Evolutionary conservation across 2,797 vertebrate genomes (phyloP).

Genomic region (Vespertilio murinus): DNA sequence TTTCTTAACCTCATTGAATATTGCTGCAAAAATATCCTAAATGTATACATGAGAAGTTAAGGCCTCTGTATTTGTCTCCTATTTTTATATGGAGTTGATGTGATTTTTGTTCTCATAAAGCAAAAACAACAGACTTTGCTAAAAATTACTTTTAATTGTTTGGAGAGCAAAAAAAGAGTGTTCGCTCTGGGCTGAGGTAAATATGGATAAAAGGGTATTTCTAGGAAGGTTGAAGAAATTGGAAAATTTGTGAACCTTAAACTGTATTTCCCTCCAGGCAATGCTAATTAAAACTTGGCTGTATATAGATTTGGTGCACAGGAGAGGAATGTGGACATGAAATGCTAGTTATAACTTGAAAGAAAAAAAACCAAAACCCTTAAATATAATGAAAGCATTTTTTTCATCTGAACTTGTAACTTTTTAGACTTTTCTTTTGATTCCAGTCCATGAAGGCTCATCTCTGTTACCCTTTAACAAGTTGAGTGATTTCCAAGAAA

Average conservation of each 20-base stretch:
- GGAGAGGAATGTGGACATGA: not conserved
- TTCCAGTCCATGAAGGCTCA: not conserved
- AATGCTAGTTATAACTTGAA: not conserved
- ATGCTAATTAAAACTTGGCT: not conserved
- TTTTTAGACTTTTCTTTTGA: not conserved
- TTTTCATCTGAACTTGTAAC: not conserved
- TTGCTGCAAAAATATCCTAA: not conserved
- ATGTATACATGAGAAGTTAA: not conserved
- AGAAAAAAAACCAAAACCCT: not conserved
- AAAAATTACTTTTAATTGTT: not conserved
- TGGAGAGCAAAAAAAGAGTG: not conserved
- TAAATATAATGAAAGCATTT: not conserved
- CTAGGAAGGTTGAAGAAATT: not conserved
- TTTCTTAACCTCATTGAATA: not conserved
- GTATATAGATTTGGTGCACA: not conserved
- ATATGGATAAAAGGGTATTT: not conserved
- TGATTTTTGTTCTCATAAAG: not conserved
- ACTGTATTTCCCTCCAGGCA: not conserved
- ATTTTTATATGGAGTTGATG: not conserved
- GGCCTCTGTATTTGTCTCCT: not conserved
- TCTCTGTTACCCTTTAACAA: not conserved
- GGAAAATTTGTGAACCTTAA: not conserved
- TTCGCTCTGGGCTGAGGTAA: not conserved
- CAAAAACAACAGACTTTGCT: not conserved
- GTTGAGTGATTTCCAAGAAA: slow-evolving; percentile 14